Base-by-base conservation (phyloP, 2,888 invertebrate species). In the Acheta domesticus region DNA sequence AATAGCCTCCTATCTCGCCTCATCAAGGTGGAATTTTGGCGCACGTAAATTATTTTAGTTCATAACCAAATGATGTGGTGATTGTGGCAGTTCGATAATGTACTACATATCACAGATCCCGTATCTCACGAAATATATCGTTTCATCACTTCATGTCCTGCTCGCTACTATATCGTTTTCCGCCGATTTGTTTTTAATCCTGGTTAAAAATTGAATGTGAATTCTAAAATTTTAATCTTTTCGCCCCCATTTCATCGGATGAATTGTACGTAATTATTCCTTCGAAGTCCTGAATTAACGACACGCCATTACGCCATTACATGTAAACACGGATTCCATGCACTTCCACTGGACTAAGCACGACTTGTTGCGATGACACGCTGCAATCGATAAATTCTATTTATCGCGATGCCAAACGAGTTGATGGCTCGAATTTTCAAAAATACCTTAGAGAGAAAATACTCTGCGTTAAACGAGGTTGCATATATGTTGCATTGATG, bases 261-360 rank as follows among this genome's bases (percentile, higher is more conserved):
- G 62, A n/a, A 62, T 62, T n/a, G 62, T n/a, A n/a, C n/a, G 62
- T 62, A 62, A 62, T 62, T 62, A 62, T 62, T 62, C 62, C 62
- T 62, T 62, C 16, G 16, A 62, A n/a, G 16, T n/a, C n/a, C 8
- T n/a, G 16, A 14, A 62, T 62, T 62, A 62, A 62, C 62, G 16
- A 62, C 62, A 62, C 62, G 62, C 62, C 62, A 62, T 62, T 62
- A 62, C 62, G 14, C 62, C 62, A 62, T 62, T 62, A 19, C 16
- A n/a, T 62, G 62, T n/a, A 62, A 62, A 62, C 62, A 62, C 36
- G 36, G 36, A 36, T 36, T 36, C 36, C 36, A 36, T 36, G 36
- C 36, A 36, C 36, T 36, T 36, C 36, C 36, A 36, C 36, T 36
- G 36, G 36, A 36, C 36, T 36, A 8, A 36, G 36, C 36, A 36